Percentiles rank a stretch among this genome's conserved stretches.
Evolutionary conservation across 2,888 invertebrate genomes (phyloP).

Genomic region (Drosophila buzzatii): DNA sequence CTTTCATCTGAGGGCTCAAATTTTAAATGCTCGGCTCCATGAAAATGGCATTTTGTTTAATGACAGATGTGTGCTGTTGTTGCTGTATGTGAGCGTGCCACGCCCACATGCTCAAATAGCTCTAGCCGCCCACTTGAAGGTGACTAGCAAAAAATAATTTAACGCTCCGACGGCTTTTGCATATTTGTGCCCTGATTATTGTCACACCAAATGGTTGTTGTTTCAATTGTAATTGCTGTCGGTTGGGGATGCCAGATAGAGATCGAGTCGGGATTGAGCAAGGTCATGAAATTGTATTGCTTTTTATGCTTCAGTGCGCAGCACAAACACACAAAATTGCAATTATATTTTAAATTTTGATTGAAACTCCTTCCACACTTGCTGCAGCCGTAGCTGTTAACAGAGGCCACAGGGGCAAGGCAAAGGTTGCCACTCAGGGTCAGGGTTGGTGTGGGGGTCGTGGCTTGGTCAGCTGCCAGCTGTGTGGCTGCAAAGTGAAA

Average conservation of each 20-base stretch:
- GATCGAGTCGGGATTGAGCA: neutral
- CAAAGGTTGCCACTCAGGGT: constrained; percentile 1
- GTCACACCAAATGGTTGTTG: constrained; percentile 27
- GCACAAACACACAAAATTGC: constrained; percentile 20
- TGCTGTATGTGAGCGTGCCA: neutral
- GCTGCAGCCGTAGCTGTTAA: constrained; percentile 17
- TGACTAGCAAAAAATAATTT: constrained; percentile 52
- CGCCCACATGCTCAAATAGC: neutral
- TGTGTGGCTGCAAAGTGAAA: constrained; percentile 36
- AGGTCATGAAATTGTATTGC: constrained; percentile 52
- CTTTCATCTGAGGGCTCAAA: neutral
- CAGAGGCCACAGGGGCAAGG: constrained; percentile 43
- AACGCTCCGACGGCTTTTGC: constrained; percentile 55
- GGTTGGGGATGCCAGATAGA: neutral
- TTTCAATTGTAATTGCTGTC: constrained; percentile 36
- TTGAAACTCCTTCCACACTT: constrained; percentile 26
- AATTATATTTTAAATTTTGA: constrained; percentile 58
- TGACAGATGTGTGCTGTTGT: neutral
- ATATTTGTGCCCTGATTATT: constrained; percentile 55
- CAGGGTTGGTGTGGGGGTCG: neutral
- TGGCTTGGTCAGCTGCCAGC: constrained; percentile 36
- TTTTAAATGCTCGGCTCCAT: neutral
- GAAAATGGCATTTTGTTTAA: neutral
- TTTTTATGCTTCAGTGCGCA: constrained; percentile 51
- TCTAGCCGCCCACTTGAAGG: constrained; percentile 6